Evolutionary conservation across 2,888 invertebrate genomes (phyloP).

Genomic region (Sycophila texana): DNA sequence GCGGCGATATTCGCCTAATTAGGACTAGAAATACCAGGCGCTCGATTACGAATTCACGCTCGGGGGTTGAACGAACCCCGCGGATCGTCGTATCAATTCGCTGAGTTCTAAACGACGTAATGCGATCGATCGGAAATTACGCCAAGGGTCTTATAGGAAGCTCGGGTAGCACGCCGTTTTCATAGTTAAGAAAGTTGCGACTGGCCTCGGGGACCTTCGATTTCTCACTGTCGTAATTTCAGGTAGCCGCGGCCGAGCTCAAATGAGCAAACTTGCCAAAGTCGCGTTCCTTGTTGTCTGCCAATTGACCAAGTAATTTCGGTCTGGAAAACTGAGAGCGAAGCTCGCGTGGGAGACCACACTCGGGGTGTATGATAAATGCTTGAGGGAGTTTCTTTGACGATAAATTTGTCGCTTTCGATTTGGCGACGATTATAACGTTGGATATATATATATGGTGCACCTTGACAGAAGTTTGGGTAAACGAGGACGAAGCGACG

Average conservation of each 20-base stretch:
- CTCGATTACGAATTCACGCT: neutral
- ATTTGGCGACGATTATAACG: neutral
- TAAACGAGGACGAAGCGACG: no score
- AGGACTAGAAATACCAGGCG: no score
- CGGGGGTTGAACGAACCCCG: neutral
- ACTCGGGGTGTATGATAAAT: conserved; percentile 5
- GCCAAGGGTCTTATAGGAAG: no score
- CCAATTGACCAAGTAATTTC: conserved; percentile 41
- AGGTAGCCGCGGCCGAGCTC: neutral
- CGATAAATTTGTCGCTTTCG: conserved; percentile 25
- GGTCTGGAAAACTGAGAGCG: neutral
- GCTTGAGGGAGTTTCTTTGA: neutral
- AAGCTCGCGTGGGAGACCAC: neutral
- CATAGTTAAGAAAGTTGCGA: conserved; percentile 24
- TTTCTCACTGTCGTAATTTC: conserved; percentile 40
- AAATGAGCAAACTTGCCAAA: conserved; percentile 59
- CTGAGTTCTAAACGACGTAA: neutral
- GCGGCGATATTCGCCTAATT: no score
- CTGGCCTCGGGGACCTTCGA: neutral
- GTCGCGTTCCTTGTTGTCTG: conserved; percentile 57
- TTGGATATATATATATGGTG: no score
- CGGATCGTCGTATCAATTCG: neutral
- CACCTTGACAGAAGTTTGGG: no score
- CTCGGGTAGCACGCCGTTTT: neutral
- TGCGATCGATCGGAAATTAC: conserved; percentile 28